A percentile compares a stretch with the other conserved stretches of the same genome.
phyloP scores from a whole-genome alignment of 1,140 invertebrate species.

The Megathymus violae region DNA sequence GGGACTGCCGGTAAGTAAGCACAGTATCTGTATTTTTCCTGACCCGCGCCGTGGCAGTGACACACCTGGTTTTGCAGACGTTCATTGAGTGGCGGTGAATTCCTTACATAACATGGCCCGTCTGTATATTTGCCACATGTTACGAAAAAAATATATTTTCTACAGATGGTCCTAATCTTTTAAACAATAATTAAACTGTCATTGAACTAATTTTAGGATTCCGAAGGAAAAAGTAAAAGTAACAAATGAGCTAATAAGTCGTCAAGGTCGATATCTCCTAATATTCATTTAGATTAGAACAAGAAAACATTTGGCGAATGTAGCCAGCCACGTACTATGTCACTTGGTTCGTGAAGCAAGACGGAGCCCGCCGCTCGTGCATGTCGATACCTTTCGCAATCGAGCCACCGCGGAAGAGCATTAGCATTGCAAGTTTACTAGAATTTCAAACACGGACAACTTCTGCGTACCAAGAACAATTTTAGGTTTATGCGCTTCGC shows the following conservation, averaged over 20 bases:
- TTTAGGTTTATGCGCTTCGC: no score
- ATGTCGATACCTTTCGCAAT: conserved; percentile 13
- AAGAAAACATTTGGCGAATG: neutral
- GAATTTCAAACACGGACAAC: conserved; percentile 4
- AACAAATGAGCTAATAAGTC: conserved; percentile 7
- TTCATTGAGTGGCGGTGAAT: no score
- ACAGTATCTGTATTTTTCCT: no score
- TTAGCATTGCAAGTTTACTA: conserved; percentile 13
- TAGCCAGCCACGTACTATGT: conserved; percentile 1
- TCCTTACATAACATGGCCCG: no score
- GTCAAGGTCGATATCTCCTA: conserved; percentile 22
- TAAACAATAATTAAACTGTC: no score
- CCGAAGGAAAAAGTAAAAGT: conserved; percentile 3
- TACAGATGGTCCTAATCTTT: no score
- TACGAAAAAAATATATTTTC: no score
- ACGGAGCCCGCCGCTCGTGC: conserved; percentile 2
- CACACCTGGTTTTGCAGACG: no score
- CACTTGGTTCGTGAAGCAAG: conserved; percentile 9
- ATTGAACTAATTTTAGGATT: no score
- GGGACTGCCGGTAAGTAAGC: no score
- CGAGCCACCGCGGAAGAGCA: conserved; percentile 11
- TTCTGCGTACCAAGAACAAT: neutral
- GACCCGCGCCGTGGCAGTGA: no score
- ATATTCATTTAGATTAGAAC: neutral
- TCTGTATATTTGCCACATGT: no score